A percentile compares a stretch with the other conserved stretches of the same genome.
Conservation (phyloP, 2,797 vertebrate species). For the Dromococcyx pavoninus region DNA sequence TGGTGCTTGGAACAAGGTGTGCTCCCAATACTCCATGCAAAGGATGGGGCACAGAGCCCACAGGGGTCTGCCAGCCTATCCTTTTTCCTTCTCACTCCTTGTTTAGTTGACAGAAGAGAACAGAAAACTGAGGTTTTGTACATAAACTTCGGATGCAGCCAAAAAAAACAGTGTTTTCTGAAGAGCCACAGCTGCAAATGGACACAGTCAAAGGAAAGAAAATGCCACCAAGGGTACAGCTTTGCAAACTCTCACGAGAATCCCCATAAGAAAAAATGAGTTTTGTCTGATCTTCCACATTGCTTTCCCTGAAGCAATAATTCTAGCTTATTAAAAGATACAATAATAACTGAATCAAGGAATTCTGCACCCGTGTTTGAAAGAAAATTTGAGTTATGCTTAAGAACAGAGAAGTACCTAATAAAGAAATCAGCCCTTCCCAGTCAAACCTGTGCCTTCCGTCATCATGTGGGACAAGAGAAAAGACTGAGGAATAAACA, state of each 20-base stretch:
- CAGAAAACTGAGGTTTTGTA: background rate
- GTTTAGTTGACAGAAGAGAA: background rate
- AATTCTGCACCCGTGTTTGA: background rate
- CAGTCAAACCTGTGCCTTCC: background rate
- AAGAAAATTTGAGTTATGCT: background rate
- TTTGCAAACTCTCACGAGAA: background rate
- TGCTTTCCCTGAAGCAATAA: background rate
- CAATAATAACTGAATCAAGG: background rate
- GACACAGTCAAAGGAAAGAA: background rate
- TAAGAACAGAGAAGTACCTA: background rate
- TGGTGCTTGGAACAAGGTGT: background rate
- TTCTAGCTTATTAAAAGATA: background rate
- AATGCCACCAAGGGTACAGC: background rate
- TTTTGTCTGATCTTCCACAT: background rate
- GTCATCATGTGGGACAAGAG: background rate
- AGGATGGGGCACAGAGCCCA: background rate
- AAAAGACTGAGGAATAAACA: background rate
- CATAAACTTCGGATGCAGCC: background rate
- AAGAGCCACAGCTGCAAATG: background rate
- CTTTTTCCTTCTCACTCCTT: background rate
- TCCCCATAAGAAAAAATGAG: background rate
- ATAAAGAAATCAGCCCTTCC: background rate
- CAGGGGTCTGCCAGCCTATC: fast-evolving
- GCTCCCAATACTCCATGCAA: fast-evolving
- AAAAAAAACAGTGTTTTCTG: background rate